phyloP scores from a whole-genome alignment of 2,797 vertebrate species.

The Anabacerthia variegaticeps region DNA sequence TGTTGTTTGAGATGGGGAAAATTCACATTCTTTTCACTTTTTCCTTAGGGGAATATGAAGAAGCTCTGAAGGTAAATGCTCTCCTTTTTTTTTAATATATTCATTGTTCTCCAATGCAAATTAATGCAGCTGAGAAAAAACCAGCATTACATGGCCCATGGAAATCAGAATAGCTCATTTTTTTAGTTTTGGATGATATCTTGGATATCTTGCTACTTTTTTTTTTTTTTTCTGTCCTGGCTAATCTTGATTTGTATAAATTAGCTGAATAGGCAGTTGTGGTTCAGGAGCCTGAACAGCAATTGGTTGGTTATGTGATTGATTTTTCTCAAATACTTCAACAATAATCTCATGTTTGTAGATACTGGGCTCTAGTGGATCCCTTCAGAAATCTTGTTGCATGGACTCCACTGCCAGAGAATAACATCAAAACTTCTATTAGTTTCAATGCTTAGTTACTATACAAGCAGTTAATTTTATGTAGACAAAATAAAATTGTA shows the following conservation, averaged over 20 bases:
- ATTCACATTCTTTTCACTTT: slow-evolving; percentile 39
- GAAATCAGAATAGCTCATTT: not conserved
- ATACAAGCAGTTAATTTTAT: not conserved
- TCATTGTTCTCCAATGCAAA: not conserved
- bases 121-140: not conserved
- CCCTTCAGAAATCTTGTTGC: not conserved
- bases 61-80: slow-evolving; percentile 92
- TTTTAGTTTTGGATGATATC: not conserved
- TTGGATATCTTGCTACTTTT: not conserved
- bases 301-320: not conserved
- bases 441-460: not conserved
- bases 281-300: not conserved
- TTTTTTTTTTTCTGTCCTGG: not conserved
- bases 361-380: not conserved
- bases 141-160: not conserved
- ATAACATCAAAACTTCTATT: not conserved
- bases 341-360: not conserved
- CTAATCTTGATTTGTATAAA: not conserved
- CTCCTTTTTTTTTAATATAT: not conserved
- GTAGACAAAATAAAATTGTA: not conserved
- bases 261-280: not conserved
- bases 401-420: not conserved
- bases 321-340: not conserved
- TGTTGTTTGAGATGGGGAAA: not conserved
- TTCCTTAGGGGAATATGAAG: slow-evolving; percentile 92